Evolutionary conservation across 2,113 vertebrate genomes (phyloP).

Genomic region (Galbula dea): DNA sequence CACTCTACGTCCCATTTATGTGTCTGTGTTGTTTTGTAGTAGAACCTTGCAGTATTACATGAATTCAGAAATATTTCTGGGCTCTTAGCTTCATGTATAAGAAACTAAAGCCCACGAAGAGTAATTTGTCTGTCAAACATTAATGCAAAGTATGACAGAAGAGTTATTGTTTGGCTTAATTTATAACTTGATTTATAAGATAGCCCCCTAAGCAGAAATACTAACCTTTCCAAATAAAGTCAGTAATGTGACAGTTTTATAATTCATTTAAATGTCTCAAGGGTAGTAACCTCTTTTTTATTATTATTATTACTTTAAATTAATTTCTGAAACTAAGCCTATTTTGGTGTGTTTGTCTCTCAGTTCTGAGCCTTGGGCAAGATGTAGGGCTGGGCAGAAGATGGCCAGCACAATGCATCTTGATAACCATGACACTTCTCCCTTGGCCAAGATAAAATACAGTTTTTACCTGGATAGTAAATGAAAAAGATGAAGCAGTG

Average conservation of each 20-base stretch:
- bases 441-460: not conserved
- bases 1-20: rapidly evolving
- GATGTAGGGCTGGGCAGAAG: not conserved
- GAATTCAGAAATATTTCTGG: not conserved
- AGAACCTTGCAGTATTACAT: not conserved
- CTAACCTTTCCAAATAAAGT: not conserved
- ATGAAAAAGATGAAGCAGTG: not conserved
- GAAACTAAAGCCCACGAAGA: not conserved
- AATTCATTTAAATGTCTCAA: not conserved
- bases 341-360: not conserved
- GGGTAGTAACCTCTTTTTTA: not conserved
- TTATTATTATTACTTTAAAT: not conserved
- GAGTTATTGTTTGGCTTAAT: not conserved
- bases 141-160: not conserved
- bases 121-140: not conserved
- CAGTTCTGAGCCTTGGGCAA: conserved; percentile 26
- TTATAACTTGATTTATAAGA: not conserved
- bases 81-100: not conserved
- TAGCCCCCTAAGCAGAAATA: not conserved
- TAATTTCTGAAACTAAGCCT: not conserved
- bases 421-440: not conserved
- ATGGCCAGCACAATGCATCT: not conserved
- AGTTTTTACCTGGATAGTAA: not conserved
- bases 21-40: not conserved
- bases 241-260: not conserved